phyloP scores from a whole-genome alignment of 2,888 invertebrate genomes.

The Terebella lapidaria region DNA sequence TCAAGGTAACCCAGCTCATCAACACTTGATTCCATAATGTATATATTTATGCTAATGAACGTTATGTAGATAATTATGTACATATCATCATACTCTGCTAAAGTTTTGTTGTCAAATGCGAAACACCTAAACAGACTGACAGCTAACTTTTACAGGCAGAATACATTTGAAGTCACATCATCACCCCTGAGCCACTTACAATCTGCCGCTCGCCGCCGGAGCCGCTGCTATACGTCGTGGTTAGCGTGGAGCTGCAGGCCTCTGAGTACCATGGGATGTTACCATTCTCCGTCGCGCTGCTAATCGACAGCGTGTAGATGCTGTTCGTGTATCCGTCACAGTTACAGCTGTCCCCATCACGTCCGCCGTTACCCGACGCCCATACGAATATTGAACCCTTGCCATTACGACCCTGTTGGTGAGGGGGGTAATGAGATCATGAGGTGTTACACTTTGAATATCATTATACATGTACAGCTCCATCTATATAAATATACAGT shows the following conservation, averaged over 20 bases:
- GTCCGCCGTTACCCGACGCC: slow-evolving; percentile 97
- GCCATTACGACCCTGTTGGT: slow-evolving; percentile 87
- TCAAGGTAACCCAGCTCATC: too few species aligned
- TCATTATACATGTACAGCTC: neutral
- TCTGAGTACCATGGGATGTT: slow-evolving; percentile 90
- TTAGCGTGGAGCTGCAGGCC: slow-evolving; percentile 94
- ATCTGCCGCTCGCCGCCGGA: slow-evolving; percentile 67
- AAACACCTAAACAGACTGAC: too few species aligned
- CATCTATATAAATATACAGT: neutral
- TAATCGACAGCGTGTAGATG: slow-evolving; percentile 96
- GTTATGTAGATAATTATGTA: too few species aligned
- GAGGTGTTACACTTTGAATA: too few species aligned
- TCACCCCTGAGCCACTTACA: slow-evolving; percentile 51
- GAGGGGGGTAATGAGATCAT: too few species aligned
- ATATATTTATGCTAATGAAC: too few species aligned
- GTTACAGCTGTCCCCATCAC: slow-evolving; percentile 85
- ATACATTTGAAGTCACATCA: too few species aligned
- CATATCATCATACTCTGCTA: too few species aligned
- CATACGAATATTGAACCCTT: slow-evolving; percentile 97
- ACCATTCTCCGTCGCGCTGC: slow-evolving; percentile 64
- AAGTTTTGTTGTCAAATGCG: too few species aligned
- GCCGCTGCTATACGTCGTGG: slow-evolving; percentile 96
- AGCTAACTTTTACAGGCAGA: too few species aligned
- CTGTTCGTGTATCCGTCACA: slow-evolving; percentile 99
- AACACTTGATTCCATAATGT: too few species aligned